These are phyloP conservation scores for Altica lythri DNA, from an alignment of 2,888 invertebrate species.

Conservation along the genomic window DNA sequence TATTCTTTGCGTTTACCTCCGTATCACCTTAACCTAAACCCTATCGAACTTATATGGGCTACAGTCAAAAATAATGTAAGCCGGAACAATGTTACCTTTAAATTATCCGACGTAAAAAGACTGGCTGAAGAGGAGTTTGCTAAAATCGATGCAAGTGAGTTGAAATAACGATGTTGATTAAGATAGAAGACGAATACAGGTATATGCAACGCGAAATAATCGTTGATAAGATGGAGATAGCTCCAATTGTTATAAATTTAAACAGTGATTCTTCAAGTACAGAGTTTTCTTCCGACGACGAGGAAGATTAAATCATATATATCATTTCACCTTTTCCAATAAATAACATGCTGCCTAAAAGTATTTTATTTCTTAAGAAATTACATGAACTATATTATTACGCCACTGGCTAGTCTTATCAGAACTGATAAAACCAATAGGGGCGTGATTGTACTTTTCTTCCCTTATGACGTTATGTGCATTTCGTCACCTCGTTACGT, in stretches of 20 bases:
- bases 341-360: no score
- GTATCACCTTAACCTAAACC: not conserved
- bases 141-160: not conserved
- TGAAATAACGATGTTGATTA: not conserved
- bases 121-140: not conserved
- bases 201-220: not conserved
- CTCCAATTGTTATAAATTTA: slow-evolving; percentile 1
- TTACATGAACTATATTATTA: no score
- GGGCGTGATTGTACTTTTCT: no score
- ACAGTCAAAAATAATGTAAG: not conserved
- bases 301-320: no score
- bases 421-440: no score
- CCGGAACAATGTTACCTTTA: not conserved
- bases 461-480: no score
- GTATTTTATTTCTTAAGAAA: no score
- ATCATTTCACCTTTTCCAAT: no score
- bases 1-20: not conserved
- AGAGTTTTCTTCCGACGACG: not conserved
- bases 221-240: not conserved
- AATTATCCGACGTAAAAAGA: not conserved
- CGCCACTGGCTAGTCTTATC: no score
- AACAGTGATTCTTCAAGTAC: not conserved
- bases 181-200: not conserved
- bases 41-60: not conserved
- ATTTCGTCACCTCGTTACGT: no score